Evolutionary conservation across 64 coral and sea anemone genomes (phyloP).

Genomic region (Stylophora pistillata): DNA sequence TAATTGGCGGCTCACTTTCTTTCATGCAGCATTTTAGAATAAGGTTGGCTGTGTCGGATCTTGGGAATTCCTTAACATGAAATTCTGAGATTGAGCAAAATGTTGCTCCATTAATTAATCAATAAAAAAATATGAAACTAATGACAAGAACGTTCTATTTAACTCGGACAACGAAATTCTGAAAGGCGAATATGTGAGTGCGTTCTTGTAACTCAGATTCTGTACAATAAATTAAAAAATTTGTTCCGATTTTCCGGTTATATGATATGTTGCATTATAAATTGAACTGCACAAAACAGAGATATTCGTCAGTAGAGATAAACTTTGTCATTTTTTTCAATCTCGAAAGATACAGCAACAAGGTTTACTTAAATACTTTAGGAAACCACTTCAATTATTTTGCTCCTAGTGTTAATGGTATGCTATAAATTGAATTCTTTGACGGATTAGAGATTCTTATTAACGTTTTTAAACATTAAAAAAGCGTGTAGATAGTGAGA

Average conservation of each 20-base stretch:
- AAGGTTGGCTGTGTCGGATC: no score
- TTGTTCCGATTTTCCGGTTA: not conserved
- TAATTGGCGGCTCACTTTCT: not conserved
- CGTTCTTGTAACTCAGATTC: not conserved
- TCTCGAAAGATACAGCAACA: not conserved
- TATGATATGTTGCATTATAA: not conserved
- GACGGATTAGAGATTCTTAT: not conserved
- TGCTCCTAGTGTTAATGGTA: not conserved
- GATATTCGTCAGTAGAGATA: not conserved
- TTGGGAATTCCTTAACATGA: no score
- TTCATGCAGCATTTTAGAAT: not conserved
- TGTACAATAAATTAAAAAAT: not conserved
- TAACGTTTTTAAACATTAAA: not conserved
- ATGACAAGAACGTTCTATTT: no score
- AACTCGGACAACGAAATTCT: not conserved
- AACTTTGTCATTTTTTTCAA: not conserved
- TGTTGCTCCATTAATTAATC: no score
- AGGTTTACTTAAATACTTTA: not conserved
- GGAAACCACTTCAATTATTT: not conserved
- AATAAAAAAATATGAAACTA: no score
- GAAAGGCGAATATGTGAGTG: not conserved
- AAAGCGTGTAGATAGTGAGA: not conserved
- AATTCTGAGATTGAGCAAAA: no score
- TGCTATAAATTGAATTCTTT: not conserved
- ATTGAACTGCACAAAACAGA: not conserved